Percentiles rank a stretch among this genome's conserved stretches.
These are phyloP conservation scores for Drosophila ogumai DNA, from an alignment of 1,140 invertebrate species.

Conservation along the genomic window DNA sequence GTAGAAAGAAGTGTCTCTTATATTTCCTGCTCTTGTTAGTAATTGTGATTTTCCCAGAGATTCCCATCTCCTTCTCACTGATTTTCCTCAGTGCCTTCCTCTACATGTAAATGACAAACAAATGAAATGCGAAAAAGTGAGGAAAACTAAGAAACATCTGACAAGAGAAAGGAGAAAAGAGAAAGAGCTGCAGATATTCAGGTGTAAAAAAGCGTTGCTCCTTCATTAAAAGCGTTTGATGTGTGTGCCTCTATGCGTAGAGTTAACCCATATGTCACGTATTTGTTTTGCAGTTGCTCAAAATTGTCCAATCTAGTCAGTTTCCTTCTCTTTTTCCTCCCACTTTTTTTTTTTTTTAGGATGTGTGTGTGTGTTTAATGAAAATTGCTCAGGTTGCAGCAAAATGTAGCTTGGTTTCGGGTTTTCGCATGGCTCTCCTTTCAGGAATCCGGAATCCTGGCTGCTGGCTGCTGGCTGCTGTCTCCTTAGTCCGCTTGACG, in stretches of 20 bases:
- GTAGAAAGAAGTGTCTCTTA: too few species aligned
- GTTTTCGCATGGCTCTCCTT: slow-evolving; percentile 1
- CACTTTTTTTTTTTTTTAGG: background rate
- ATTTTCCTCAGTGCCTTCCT: background rate
- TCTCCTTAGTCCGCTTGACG: slow-evolving; percentile 26
- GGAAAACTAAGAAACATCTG: background rate
- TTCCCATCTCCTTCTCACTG: accelerated
- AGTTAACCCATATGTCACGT: slow-evolving; percentile 50
- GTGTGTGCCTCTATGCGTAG: slow-evolving; percentile 21
- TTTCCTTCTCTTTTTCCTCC: background rate
- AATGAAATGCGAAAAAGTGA: slow-evolving; percentile 1
- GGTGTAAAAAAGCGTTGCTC: slow-evolving; percentile 37
- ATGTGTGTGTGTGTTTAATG: slow-evolving; percentile 37
- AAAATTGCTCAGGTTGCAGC: slow-evolving; percentile 59
- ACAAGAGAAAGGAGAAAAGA: slow-evolving; percentile 1
- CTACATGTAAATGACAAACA: slow-evolving; percentile 44
- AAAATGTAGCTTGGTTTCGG: slow-evolving; percentile 25
- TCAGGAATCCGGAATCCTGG: background rate
- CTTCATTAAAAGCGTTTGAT: slow-evolving; percentile 62
- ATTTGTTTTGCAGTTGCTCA: slow-evolving; percentile 46
- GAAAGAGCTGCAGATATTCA: slow-evolving; percentile 10
- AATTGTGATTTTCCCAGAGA: too few species aligned
- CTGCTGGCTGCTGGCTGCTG: background rate
- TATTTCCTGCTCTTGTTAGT: too few species aligned
- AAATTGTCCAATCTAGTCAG: slow-evolving; percentile 8